Percentiles rank a stretch among this genome's conserved stretches.
Evolutionary conservation across 2,888 invertebrate species (phyloP).

Genomic region (Morinoia aosen): DNA sequence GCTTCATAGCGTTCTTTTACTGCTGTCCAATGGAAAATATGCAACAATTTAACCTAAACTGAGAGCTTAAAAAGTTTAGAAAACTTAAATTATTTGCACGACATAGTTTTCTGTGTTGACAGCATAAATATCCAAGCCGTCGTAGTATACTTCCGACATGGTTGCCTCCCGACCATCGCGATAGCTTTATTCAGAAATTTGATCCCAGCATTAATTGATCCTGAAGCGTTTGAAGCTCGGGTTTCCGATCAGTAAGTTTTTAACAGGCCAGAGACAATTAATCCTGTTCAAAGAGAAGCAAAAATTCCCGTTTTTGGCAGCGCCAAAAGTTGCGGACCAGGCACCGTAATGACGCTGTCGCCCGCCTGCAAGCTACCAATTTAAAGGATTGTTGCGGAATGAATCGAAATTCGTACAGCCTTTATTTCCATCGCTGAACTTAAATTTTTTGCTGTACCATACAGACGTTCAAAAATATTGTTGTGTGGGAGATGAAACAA

Average conservation of each 20-base stretch:
- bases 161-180: too few species aligned
- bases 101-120: too few species aligned
- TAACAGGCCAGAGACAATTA: background rate
- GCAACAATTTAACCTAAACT: background rate
- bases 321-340: background rate
- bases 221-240: background rate
- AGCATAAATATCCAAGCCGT: too few species aligned
- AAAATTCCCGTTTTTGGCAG: background rate
- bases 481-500: background rate
- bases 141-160: too few species aligned
- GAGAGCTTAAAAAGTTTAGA: background rate
- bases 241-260: background rate
- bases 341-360: background rate
- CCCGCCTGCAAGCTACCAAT: background rate
- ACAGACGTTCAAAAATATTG: too few species aligned
- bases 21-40: background rate
- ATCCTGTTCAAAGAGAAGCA: background rate
- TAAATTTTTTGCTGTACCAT: background rate
- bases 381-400: background rate
- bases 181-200: background rate
- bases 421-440: background rate
- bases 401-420: background rate
- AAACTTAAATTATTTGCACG: background rate
- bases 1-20: background rate
- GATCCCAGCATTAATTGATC: background rate